These are phyloP conservation scores for Nomada flava DNA, from an alignment of 2,888 invertebrate species.

Conservation along the genomic window DNA sequence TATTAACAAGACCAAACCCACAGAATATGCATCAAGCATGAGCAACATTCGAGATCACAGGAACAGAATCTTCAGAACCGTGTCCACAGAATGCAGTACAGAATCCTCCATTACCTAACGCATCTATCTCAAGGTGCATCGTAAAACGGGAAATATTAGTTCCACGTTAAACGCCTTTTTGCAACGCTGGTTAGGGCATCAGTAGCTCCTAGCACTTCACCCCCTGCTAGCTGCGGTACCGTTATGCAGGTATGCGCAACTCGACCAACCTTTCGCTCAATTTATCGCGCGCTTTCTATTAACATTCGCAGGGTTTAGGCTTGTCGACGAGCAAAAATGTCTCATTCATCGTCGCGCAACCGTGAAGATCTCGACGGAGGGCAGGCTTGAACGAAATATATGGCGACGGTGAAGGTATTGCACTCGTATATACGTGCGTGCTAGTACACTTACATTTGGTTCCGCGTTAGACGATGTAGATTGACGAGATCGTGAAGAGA, in stretches of 20 bases:
- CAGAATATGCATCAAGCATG: background rate
- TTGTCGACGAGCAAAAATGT: background rate
- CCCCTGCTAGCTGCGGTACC: conserved; percentile 43
- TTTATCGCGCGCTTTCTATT: background rate
- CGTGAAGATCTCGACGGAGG: background rate
- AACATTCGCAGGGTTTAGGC: background rate
- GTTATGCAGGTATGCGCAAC: conserved; percentile 35
- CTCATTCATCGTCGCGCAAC: conserved; percentile 2
- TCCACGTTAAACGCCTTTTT: conserved; percentile 21
- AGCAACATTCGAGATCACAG: background rate
- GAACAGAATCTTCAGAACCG: conserved; percentile 1
- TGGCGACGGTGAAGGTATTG: background rate
- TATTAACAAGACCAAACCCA: background rate
- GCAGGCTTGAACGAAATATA: background rate
- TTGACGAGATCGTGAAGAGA: conserved; percentile 73
- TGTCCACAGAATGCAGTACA: background rate
- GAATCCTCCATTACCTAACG: conserved; percentile 35
- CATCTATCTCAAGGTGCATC: conserved; percentile 22
- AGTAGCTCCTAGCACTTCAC: conserved; percentile 23
- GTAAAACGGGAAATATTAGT: conserved; percentile 20
- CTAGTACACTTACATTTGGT: conserved; percentile 75
- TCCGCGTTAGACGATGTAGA: conserved; percentile 74
- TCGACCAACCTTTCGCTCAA: conserved; percentile 4
- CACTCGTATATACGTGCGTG: conserved; percentile 16
- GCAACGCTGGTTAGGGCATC: conserved; percentile 19